These are phyloP conservation scores for Aplysina aerophoba DNA, from an alignment of 37 sponge, comb jelly and placozoan genomes.

Conservation along the genomic window DNA sequence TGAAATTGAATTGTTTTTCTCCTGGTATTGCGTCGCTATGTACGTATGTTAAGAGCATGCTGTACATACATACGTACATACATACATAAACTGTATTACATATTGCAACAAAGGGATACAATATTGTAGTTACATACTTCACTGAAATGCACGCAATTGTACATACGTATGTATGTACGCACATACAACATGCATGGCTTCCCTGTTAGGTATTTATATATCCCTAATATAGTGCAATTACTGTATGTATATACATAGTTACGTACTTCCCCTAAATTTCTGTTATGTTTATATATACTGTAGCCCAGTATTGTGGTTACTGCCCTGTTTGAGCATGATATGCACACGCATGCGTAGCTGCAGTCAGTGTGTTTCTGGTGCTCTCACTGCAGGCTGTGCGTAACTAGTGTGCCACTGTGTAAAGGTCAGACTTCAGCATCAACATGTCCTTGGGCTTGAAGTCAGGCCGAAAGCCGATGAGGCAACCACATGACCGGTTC, in stretches of 20 bases:
- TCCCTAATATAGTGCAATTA: background rate
- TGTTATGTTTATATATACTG: background rate
- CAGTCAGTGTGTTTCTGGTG: too few species aligned
- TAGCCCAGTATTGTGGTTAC: too few species aligned
- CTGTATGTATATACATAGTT: background rate
- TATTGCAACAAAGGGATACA: too few species aligned
- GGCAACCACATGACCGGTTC: slow-evolving; percentile 1
- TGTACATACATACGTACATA: background rate
- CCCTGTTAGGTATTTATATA: background rate
- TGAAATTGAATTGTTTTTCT: background rate
- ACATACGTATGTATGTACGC: slow-evolving; percentile 9
- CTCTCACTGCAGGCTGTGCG: too few species aligned
- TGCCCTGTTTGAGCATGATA: too few species aligned
- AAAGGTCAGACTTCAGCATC: background rate
- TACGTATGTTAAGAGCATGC: background rate
- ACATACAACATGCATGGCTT: slow-evolving; percentile 11
- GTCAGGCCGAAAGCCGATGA: background rate
- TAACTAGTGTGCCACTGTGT: too few species aligned
- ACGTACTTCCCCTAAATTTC: background rate
- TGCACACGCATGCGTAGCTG: too few species aligned
- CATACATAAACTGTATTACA: too few species aligned
- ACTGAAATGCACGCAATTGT: too few species aligned
- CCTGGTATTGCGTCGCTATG: background rate
- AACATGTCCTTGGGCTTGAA: background rate
- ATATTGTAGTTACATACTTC: too few species aligned